phyloP scores from a whole-genome alignment of 2,888 invertebrate species.

The Cosmorhoe ocellata region DNA sequence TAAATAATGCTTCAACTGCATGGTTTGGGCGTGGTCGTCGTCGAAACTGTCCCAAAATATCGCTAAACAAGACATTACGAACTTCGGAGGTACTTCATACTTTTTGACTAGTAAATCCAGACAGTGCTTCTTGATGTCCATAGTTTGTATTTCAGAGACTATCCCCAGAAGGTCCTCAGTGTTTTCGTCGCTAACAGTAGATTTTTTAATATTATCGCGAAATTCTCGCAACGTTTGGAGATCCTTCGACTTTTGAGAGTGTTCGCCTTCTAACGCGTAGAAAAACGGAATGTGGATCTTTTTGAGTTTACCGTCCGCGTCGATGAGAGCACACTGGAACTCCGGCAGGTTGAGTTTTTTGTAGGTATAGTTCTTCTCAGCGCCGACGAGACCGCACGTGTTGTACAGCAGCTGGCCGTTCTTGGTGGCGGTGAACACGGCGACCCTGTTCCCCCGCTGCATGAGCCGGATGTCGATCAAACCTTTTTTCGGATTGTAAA shows the following conservation, averaged over 20 bases:
- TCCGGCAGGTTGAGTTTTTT: conserved; percentile 83
- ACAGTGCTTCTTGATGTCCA: conserved; percentile 87
- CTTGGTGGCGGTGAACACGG: conserved; percentile 95
- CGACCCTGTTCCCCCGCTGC: conserved; percentile 94
- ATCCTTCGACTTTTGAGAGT: conserved; percentile 93
- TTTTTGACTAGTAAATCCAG: conserved; percentile 86
- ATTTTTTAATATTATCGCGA: conserved; percentile 85
- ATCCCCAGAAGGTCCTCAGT: conserved; percentile 79
- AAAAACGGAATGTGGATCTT: conserved; percentile 95
- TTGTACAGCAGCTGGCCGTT: conserved; percentile 91
- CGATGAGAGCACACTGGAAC: conserved; percentile 90
- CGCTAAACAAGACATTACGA: conserved; percentile 76
- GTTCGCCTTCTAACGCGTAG: conserved; percentile 92
- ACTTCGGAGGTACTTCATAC: conserved; percentile 84
- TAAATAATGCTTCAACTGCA: conserved; percentile 59
- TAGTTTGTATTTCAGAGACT: conserved; percentile 85
- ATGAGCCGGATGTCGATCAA: conserved; percentile 96
- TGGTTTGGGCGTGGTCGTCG: conserved; percentile 39
- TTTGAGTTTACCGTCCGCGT: conserved; percentile 91
- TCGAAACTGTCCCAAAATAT: conserved; percentile 71
- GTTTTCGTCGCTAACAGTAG: conserved; percentile 75
- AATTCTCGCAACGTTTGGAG: conserved; percentile 92
- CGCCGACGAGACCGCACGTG: conserved; percentile 90
- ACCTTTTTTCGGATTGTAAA: conserved; percentile 96
- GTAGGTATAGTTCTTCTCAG: conserved; percentile 79